A percentile compares a stretch with the other conserved stretches of the same genome.
Conservation (phyloP, 2,113 vertebrate genomes). For the Lophotis ruficrista region DNA sequence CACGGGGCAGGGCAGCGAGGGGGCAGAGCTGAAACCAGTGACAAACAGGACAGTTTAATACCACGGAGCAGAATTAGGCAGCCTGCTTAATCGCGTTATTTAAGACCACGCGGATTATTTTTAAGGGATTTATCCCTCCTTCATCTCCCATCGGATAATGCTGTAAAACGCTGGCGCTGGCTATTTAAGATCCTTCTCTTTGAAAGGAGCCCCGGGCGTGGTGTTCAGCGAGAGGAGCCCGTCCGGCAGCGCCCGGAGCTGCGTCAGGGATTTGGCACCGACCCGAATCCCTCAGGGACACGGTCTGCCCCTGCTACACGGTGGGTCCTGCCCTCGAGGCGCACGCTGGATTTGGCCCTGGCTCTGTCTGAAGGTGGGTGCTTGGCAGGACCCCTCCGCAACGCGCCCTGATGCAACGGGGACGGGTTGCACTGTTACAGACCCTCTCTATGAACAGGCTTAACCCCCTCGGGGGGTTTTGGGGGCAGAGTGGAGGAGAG, state of each 20-base stretch:
- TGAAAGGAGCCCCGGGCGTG: background rate
- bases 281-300: background rate
- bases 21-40: background rate
- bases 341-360: background rate
- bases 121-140: background rate
- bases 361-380: background rate
- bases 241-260: background rate
- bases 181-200: background rate
- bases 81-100: background rate
- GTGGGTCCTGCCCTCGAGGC: background rate
- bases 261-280: background rate
- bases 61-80: background rate
- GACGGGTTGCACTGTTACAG: background rate
- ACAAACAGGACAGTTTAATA: background rate
- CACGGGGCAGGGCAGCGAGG: background rate
- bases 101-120: background rate
- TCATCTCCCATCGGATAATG: accelerated
- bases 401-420: accelerated
- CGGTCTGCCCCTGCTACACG: background rate
- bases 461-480: background rate
- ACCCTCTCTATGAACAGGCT: background rate
- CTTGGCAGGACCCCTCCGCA: background rate
- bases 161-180: background rate
- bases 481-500: background rate
- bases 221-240: background rate